phyloP scores from a whole-genome alignment of 2,888 invertebrate species.

The Diadromus collaris region DNA sequence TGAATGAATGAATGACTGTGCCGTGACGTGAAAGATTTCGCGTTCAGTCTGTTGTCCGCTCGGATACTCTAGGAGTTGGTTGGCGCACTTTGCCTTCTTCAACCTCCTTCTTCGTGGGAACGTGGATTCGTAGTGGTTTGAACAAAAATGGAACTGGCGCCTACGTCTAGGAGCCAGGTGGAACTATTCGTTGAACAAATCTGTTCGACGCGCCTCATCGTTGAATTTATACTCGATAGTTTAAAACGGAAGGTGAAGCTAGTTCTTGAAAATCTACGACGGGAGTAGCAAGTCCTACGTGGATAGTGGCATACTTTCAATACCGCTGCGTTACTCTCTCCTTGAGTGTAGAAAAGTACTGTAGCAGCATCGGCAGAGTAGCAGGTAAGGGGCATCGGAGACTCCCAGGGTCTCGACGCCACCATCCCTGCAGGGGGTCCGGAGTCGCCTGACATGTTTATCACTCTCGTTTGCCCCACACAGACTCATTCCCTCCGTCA shows the following conservation, averaged over 20 bases:
- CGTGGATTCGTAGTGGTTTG: neutral
- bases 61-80: neutral
- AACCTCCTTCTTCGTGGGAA: neutral
- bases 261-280: neutral
- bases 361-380: conserved; percentile 55
- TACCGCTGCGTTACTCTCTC: conserved; percentile 9
- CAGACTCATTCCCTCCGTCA: conserved; percentile 50
- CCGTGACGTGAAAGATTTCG: conserved; percentile 11
- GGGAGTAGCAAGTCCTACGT: neutral
- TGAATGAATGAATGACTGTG: conserved; percentile 31
- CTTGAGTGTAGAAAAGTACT: conserved; percentile 15
- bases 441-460: conserved; percentile 78
- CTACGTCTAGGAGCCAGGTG: conserved; percentile 12
- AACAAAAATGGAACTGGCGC: neutral
- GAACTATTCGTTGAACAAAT: neutral
- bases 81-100: conserved; percentile 19
- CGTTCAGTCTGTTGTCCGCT: neutral
- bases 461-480: conserved; percentile 78
- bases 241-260: neutral
- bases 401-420: conserved; percentile 73
- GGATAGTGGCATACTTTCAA: conserved; percentile 25
- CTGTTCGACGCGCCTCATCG: neutral
- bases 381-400: conserved; percentile 72
- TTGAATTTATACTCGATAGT: too few species aligned
- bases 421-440: conserved; percentile 76